A percentile compares a stretch with the other conserved stretches of the same genome.
Evolutionary conservation across 2,113 vertebrate species (phyloP).

Genomic region (Hemiprocne comata): DNA sequence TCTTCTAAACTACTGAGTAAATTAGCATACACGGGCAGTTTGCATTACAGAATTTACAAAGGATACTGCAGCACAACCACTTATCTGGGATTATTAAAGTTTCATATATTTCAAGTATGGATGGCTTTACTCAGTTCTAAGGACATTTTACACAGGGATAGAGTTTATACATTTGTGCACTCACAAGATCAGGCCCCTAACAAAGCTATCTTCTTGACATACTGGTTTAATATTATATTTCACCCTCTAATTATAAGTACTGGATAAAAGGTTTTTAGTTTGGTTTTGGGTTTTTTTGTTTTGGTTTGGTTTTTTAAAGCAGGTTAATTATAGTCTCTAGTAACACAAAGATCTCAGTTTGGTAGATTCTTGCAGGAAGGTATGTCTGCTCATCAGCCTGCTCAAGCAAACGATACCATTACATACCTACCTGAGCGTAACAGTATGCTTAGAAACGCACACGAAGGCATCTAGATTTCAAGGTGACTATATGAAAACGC

Average conservation of each 20-base stretch:
- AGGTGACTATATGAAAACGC: not conserved
- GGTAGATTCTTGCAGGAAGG: not conserved
- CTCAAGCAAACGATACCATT: not conserved
- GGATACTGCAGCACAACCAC: not conserved
- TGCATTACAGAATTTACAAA: not conserved
- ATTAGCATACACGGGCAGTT: not conserved
- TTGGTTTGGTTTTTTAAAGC: not conserved
- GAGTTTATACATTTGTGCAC: not conserved
- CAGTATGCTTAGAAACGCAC: not conserved
- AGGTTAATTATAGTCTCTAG: not conserved
- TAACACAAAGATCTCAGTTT: not conserved
- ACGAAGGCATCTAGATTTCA: not conserved
- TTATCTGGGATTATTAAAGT: not conserved
- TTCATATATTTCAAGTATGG: not conserved
- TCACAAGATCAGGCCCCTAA: not conserved
- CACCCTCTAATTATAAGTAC: not conserved
- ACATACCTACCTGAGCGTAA: not conserved
- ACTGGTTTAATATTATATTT: not conserved
- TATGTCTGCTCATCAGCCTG: not conserved
- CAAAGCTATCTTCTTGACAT: not conserved
- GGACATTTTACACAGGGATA: not conserved
- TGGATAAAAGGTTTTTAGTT: not conserved
- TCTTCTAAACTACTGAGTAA: not conserved
- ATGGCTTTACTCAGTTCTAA: not conserved
- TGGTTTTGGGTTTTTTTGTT: no score